Percentiles rank a stretch among this genome's conserved stretches.
Evolutionary conservation across 2,797 vertebrate genomes (phyloP).

Genomic region (Halcyon smyrnensis): DNA sequence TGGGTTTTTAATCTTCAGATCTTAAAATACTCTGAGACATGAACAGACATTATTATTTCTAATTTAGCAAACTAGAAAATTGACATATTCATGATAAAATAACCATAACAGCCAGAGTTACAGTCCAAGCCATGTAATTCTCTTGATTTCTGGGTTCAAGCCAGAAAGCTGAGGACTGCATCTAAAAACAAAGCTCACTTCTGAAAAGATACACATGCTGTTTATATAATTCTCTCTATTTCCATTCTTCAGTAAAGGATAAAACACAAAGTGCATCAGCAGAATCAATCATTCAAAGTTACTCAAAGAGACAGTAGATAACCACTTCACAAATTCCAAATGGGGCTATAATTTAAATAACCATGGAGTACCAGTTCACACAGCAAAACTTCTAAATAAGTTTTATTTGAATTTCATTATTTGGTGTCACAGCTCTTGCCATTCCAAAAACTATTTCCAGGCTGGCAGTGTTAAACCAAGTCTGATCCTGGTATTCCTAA

Average conservation of each 20-base stretch:
- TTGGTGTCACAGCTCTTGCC: neutral
- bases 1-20: neutral
- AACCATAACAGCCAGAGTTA: neutral
- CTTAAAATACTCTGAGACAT: neutral
- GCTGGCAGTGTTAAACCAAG: neutral
- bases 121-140: neutral
- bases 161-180: neutral
- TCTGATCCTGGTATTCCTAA: neutral
- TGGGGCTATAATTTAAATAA: neutral
- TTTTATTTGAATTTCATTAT: neutral
- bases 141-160: neutral
- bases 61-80: neutral
- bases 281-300: neutral
- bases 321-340: neutral
- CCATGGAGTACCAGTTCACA: neutral
- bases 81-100: neutral
- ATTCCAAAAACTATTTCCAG: constrained; percentile 2
- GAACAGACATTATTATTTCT: neutral
- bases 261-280: neutral
- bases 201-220: neutral
- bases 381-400: neutral
- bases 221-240: neutral
- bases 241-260: neutral
- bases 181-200: neutral
- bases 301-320: neutral